Base-by-base conservation (phyloP, 2,113 vertebrate species). In the Forbesichthys papilliferus region DNA sequence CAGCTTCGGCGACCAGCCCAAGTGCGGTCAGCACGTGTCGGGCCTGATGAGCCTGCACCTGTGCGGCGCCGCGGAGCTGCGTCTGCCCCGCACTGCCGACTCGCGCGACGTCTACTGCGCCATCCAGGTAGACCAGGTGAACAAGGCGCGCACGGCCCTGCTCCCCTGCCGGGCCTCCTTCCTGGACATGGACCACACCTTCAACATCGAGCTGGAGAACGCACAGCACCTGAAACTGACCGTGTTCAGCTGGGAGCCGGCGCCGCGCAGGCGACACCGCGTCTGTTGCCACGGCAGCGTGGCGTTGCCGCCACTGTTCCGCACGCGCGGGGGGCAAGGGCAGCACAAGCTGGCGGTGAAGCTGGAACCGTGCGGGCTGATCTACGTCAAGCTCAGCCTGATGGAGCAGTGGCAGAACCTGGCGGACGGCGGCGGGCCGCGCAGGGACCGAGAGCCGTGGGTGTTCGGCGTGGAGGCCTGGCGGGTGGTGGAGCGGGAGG, bases 401-500 rank as follows among this genome's bases (percentile, higher is more conserved):
- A 95, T 98, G 93, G 96, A 98, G 78, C 96, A 97, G 81, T 97
- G 96, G 95, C 93, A 97, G 83, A 99, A 98, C 88, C 98, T 96
- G 33, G 88, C 96, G 1, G 93, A 94, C 14, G 93, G 94, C 13
- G 93, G 94, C 8, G 75, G 88, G 34, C 88, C 90, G 0, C 92
- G 91, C 2, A 72, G 89, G 48, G 89, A 93, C 69, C 84, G 84
- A 12, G 95, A 96, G 79, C 92, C 94, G 0, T 87, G 94, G 77
- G 90, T 99, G 80, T 99, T 99, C 6, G 97, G 97, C 1, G 91
- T 98, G 77, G 97, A 98, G 69, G 95, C 93, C 69, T 92, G 90
- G 73, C 93, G 93, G 81, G 94, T 98, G 84, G 98, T 98, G 75
- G 96, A 98, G 79, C 91, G 94, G 71, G 98, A 99, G 88, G 95